Evolutionary conservation across 2,888 invertebrate genomes (phyloP).

Genomic region (Eucera pruinosa): DNA sequence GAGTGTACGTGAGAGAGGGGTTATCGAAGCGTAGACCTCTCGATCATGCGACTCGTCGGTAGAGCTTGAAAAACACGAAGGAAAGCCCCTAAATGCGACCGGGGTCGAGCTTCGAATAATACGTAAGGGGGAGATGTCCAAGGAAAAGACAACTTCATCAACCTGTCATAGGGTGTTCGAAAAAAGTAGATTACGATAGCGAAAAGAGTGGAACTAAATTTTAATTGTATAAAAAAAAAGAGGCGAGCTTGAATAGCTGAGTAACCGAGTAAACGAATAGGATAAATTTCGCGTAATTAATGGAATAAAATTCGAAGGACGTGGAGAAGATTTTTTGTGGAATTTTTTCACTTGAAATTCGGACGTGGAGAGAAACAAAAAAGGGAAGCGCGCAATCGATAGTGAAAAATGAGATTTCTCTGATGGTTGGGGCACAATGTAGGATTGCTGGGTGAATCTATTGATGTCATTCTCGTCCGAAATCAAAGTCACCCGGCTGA

Average conservation of each 20-base stretch:
- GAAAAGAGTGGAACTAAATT: neutral
- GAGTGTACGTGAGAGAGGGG: slow-evolving; percentile 20
- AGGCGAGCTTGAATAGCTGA: neutral
- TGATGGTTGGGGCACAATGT: slow-evolving; percentile 39
- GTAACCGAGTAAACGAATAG: no score
- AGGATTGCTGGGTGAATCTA: neutral
- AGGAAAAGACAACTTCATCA: slow-evolving; percentile 43
- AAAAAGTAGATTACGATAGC: neutral
- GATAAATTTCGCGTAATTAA: neutral
- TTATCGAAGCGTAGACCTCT: slow-evolving; percentile 38
- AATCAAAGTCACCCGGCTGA: slow-evolving; percentile 40
- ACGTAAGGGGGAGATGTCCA: slow-evolving; percentile 9
- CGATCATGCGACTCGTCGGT: slow-evolving; percentile 44
- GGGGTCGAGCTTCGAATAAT: slow-evolving; percentile 35
- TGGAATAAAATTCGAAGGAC: neutral
- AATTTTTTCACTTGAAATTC: slow-evolving; percentile 10
- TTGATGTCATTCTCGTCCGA: slow-evolving; percentile 33
- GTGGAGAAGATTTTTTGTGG: neutral
- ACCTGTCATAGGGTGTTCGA: slow-evolving; percentile 20
- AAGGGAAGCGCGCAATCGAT: slow-evolving; percentile 30
- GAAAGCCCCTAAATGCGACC: slow-evolving; percentile 32
- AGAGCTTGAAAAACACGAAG: slow-evolving; percentile 37
- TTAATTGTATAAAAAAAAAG: slow-evolving; percentile 7
- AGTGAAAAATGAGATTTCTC: slow-evolving; percentile 43
- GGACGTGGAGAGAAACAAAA: neutral